phyloP scores from a whole-genome alignment of 2,113 vertebrate genomes.

The Nothobranchius kuhntae region DNA sequence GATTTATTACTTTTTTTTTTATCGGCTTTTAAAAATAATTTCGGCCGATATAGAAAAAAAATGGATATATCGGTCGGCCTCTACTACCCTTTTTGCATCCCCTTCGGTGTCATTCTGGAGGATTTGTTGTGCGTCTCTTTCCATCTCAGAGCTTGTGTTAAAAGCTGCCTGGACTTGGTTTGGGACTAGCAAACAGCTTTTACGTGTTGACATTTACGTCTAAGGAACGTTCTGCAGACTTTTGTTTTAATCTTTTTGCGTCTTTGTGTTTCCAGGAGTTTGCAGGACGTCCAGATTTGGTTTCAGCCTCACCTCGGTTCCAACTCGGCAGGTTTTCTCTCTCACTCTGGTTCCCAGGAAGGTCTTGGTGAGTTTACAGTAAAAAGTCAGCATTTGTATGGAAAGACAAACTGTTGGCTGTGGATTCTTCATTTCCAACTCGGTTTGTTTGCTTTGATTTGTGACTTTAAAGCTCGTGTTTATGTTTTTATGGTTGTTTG shows the following conservation, averaged over 20 bases:
- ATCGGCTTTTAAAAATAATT: too few relatives aligned
- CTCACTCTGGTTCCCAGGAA: conserved; percentile 82
- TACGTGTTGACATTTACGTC: too few relatives aligned
- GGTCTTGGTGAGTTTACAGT: conserved; percentile 84
- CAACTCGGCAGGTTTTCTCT: conserved; percentile 76
- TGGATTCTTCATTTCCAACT: not conserved
- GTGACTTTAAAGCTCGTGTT: too few relatives aligned
- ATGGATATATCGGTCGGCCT: too few relatives aligned
- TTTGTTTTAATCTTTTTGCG: not conserved
- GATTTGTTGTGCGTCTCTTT: not conserved
- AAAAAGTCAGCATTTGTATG: not conserved
- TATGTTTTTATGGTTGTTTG: too few relatives aligned
- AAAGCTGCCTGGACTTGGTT: not conserved
- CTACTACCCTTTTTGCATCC: not conserved
- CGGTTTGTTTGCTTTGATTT: not conserved
- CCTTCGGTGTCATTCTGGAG: not conserved
- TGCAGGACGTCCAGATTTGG: conserved; percentile 97
- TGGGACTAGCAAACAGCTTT: too few relatives aligned
- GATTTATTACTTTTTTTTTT: too few relatives aligned
- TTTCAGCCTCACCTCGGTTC: conserved; percentile 89
- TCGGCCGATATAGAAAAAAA: too few relatives aligned
- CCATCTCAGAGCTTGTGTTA: not conserved
- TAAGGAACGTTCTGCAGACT: too few relatives aligned
- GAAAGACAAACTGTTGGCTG: too few relatives aligned
- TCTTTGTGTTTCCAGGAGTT: conserved; percentile 76